Percentiles rank a stretch among this genome's conserved stretches.
These are phyloP conservation scores for Nilaparvata lugens DNA, from an alignment of 1,140 invertebrate genomes.

Conservation along the genomic window DNA sequence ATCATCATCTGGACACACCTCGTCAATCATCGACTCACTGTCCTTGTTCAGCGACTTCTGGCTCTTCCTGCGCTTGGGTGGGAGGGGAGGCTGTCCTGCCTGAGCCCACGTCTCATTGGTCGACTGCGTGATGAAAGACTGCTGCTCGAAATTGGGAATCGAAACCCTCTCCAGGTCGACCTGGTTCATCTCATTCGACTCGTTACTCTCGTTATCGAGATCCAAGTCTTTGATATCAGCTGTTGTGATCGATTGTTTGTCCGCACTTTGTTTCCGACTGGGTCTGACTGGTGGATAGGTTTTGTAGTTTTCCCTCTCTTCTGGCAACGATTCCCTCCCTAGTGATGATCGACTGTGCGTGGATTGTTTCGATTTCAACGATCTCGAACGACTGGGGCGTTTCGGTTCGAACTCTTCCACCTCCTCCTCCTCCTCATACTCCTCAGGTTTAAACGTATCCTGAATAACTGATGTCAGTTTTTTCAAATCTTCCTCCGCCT, in stretches of 20 bases:
- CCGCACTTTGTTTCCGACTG: constrained; percentile 27
- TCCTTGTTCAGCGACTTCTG: constrained; percentile 4
- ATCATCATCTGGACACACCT: constrained; percentile 18
- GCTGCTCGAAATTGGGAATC: constrained; percentile 22
- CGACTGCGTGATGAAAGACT: constrained; percentile 13
- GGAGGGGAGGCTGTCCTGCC: constrained; percentile 20
- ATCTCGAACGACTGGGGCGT: constrained; percentile 25
- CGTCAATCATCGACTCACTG: constrained; percentile 10
- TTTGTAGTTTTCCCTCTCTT: constrained; percentile 23
- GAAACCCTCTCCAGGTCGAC: background rate
- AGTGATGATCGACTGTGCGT: constrained; percentile 21
- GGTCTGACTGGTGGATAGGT: constrained; percentile 35
- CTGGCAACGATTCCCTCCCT: constrained; percentile 21
- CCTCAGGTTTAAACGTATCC: background rate
- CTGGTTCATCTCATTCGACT: background rate
- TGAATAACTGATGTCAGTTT: background rate
- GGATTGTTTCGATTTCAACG: constrained; percentile 30
- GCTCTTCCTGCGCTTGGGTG: constrained; percentile 16
- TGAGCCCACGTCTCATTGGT: constrained; percentile 24
- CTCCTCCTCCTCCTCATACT: constrained; percentile 31
- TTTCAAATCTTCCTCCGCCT: background rate
- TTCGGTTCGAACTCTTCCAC: constrained; percentile 11
- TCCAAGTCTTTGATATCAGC: constrained; percentile 19
- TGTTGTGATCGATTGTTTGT: constrained; percentile 13
- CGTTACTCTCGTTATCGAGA: constrained; percentile 22